Evolutionary conservation across 2,113 vertebrate species (phyloP).

Genomic region (Rafetus swinhoei): DNA sequence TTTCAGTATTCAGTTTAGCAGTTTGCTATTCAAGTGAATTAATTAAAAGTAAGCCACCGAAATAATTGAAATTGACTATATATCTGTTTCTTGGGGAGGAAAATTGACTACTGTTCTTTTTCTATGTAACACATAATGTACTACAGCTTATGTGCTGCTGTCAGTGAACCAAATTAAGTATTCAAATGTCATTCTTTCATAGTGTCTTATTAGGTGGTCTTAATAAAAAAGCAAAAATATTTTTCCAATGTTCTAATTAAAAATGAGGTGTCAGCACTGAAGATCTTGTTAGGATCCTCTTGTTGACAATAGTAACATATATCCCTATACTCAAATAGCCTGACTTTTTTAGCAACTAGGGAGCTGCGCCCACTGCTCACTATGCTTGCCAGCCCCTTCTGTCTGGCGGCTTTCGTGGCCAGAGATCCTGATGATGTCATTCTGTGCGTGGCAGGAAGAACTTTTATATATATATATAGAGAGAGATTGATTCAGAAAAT

Average conservation of each 20-base stretch:
- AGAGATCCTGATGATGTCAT: no score
- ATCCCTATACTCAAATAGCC: no score
- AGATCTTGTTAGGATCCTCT: no score
- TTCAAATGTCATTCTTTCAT: neutral
- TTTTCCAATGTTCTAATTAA: neutral
- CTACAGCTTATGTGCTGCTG: neutral
- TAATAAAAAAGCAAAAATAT: neutral
- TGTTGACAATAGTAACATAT: no score
- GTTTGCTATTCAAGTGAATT: neutral
- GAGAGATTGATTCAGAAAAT: no score
- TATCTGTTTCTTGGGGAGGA: neutral
- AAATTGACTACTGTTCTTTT: neutral
- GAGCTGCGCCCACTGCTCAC: no score
- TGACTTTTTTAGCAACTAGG: no score
- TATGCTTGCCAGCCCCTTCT: no score
- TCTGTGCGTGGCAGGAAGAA: no score
- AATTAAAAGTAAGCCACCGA: neutral
- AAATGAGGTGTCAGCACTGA: no score
- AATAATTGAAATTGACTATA: neutral
- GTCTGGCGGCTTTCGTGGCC: no score
- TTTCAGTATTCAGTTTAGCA: neutral
- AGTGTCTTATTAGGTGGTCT: neutral
- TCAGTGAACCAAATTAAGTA: neutral
- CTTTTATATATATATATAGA: no score
- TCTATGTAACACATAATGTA: neutral